Evolutionary conservation across 1,140 invertebrate genomes (phyloP).

Genomic region (Eupristina koningsbergeri): DNA sequence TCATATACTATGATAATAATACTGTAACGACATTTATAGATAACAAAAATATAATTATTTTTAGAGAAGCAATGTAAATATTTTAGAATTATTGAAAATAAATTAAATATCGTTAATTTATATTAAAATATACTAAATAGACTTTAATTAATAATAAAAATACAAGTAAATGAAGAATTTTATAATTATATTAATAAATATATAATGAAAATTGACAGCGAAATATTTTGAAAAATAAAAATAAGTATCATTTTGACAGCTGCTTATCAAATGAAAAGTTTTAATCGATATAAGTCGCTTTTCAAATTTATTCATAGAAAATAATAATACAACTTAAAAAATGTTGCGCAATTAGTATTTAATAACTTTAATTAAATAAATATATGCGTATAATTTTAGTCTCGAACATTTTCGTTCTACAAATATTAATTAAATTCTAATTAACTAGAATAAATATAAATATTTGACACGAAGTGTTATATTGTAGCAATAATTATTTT

Average conservation of each 20-base stretch:
- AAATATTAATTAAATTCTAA: neutral
- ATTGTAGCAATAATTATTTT: no score
- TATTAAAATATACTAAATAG: no score
- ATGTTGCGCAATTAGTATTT: neutral
- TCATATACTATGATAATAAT: no score
- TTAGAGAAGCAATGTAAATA: no score
- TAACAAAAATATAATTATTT: no score
- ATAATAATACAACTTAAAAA: neutral
- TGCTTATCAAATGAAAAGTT: neutral
- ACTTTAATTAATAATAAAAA: no score
- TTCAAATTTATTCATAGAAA: neutral
- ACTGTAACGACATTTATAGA: no score
- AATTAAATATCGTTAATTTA: no score
- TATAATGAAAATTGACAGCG: neutral
- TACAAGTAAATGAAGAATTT: neutral
- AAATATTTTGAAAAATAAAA: neutral
- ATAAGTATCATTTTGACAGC: neutral
- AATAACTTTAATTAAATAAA: neutral
- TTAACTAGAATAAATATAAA: neutral
- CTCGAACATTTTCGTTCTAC: neutral
- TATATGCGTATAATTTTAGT: neutral
- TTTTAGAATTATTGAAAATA: no score
- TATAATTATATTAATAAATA: neutral
- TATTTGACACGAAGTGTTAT: neutral
- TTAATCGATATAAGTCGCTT: neutral